Conservation (phyloP, 2,888 invertebrate genomes). For the Nyleta sp. region DNA sequence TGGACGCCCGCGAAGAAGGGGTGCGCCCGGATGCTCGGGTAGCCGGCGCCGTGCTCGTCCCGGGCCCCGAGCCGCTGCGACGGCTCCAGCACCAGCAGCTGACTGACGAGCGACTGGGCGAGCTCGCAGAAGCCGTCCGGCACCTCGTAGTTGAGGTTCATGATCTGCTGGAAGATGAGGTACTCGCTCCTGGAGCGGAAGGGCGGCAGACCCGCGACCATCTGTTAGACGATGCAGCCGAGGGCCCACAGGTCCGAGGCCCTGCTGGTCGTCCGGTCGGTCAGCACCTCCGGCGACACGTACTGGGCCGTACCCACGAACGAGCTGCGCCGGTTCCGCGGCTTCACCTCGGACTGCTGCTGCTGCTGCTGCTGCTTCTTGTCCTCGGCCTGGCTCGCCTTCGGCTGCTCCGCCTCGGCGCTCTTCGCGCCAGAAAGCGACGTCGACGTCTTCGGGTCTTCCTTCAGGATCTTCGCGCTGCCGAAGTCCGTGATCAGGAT, state of each 20-base stretch:
- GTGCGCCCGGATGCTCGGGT: conserved; percentile 92
- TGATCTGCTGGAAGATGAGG: conserved; percentile 97
- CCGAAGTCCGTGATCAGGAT: conserved; percentile 99
- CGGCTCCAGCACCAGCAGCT: conserved; percentile 92
- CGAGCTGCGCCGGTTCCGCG: conserved; percentile 87
- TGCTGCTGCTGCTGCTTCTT: background rate
- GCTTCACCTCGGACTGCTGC: background rate
- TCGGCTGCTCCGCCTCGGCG: background rate
- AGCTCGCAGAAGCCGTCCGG: conserved; percentile 94
- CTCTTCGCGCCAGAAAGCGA: background rate
- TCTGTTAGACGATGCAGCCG: conserved; percentile 98
- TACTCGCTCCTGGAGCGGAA: conserved; percentile 97
- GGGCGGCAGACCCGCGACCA: conserved; percentile 96
- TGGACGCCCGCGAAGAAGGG: conserved; percentile 92
- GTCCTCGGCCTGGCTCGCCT: background rate
- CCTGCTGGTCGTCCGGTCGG: conserved; percentile 89
- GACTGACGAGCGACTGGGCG: conserved; percentile 94
- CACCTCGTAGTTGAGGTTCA: conserved; percentile 94
- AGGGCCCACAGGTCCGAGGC: conserved; percentile 98
- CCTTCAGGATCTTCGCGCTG: conserved; percentile 92
- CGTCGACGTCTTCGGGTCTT: conserved; percentile 67
- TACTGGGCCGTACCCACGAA: conserved; percentile 99
- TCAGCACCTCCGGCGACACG: conserved; percentile 98
- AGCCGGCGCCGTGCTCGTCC: conserved; percentile 87
- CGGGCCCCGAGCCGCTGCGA: conserved; percentile 91